Evolutionary conservation across 2,888 invertebrate genomes (phyloP).

Genomic region (Sinhomidia bicolor): DNA sequence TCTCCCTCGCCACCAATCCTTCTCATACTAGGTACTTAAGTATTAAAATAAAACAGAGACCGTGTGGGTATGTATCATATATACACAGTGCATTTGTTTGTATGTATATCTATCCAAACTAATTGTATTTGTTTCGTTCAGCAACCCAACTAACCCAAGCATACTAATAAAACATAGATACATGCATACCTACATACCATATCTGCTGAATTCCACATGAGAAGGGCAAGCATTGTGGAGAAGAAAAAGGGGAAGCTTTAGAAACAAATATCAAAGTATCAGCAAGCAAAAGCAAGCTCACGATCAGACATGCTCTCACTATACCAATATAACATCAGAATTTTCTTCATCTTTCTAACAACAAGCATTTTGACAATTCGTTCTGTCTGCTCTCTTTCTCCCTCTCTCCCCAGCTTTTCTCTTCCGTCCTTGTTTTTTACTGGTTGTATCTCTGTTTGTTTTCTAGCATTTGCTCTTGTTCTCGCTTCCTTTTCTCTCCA

Average conservation of each 20-base stretch:
- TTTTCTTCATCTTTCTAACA: not conserved
- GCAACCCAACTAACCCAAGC: too few species aligned
- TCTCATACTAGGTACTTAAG: too few species aligned
- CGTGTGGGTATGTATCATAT: too few species aligned
- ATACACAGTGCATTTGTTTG: too few species aligned
- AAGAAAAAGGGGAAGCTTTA: not conserved
- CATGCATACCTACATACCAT: not conserved
- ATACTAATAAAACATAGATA: too few species aligned
- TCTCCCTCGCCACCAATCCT: too few species aligned
- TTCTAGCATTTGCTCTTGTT: constrained; percentile 6
- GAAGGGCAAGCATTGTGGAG: too few species aligned
- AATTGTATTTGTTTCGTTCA: too few species aligned
- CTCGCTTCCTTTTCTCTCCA: not conserved
- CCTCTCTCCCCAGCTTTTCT: not conserved
- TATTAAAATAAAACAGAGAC: too few species aligned
- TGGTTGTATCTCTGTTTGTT: constrained; percentile 3
- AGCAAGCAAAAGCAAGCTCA: constrained; percentile 11
- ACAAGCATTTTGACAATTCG: not conserved
- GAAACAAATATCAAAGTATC: not conserved
- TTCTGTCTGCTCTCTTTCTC: not conserved
- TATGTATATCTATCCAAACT: too few species aligned
- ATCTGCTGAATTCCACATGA: not conserved
- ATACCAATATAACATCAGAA: too few species aligned
- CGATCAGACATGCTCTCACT: too few species aligned
- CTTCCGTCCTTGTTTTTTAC: not conserved